phyloP scores from a whole-genome alignment of 2,113 vertebrate genomes.

The Sciurus niger region DNA sequence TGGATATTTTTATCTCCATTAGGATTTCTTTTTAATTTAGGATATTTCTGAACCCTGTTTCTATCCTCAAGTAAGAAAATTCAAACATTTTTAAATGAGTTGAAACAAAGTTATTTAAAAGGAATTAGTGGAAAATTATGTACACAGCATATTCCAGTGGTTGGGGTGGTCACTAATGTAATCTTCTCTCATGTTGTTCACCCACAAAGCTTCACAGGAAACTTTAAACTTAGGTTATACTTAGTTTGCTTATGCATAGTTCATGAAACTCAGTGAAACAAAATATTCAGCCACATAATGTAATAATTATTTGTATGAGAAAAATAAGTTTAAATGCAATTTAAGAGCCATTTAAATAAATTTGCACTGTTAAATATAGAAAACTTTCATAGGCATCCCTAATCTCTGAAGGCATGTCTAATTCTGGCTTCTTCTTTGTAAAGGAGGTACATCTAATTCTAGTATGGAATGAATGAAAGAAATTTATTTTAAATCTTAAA shows the following conservation, averaged over 20 bases:
- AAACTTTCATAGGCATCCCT: background rate
- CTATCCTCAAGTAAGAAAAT: background rate
- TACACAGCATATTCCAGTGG: background rate
- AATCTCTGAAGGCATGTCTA: background rate
- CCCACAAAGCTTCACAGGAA: background rate
- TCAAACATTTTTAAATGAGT: background rate
- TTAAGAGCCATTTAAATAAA: background rate
- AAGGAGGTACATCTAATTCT: background rate
- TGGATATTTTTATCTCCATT: constrained; percentile 12
- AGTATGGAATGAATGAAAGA: background rate
- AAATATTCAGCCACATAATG: background rate
- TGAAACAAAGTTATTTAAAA: background rate
- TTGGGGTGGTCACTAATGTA: background rate
- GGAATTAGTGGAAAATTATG: background rate
- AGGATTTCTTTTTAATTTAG: constrained; percentile 49
- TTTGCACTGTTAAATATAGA: background rate
- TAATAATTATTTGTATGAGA: background rate
- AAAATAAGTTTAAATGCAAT: background rate
- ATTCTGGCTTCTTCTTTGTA: background rate
- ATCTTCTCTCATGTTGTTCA: background rate
- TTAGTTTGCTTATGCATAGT: background rate
- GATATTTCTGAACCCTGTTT: background rate
- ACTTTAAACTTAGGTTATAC: background rate
- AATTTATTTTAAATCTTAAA: constrained; percentile 46
- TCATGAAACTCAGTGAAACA: constrained; percentile 1